Evolutionary conservation across 2,888 invertebrate species (phyloP).

Genomic region (Asteroscopus sphinx): DNA sequence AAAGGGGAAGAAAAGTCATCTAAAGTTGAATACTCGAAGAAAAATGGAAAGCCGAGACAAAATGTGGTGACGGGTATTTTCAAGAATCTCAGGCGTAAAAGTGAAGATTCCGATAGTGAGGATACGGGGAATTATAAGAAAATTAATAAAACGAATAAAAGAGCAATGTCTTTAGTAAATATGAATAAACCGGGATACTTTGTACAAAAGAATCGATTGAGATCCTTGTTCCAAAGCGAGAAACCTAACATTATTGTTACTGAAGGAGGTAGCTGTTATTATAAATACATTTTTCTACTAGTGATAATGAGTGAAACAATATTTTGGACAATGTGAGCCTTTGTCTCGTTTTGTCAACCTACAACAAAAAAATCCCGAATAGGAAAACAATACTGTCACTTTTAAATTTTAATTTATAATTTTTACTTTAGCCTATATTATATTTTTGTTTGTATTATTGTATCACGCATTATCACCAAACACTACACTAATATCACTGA

Average conservation of each 20-base stretch:
- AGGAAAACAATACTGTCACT: neutral
- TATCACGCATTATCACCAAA: slow-evolving; percentile 55
- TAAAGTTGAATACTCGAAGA: slow-evolving; percentile 80
- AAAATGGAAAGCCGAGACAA: slow-evolving; percentile 78
- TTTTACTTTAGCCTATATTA: slow-evolving; percentile 5
- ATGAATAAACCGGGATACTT: slow-evolving; percentile 79
- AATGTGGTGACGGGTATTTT: slow-evolving; percentile 80
- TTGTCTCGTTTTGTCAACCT: neutral
- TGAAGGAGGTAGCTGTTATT: slow-evolving; percentile 85
- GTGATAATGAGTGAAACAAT: slow-evolving; percentile 51
- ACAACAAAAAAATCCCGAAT: too few species aligned
- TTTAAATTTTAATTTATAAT: neutral
- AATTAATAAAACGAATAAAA: slow-evolving; percentile 85
- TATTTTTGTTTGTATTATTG: slow-evolving; percentile 37
- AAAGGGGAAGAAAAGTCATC: slow-evolving; percentile 63
- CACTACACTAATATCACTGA: slow-evolving; percentile 48
- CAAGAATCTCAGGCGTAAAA: slow-evolving; percentile 78
- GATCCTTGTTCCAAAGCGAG: slow-evolving; percentile 85
- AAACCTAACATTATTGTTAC: slow-evolving; percentile 86
- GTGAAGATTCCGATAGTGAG: slow-evolving; percentile 80
- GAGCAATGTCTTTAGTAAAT: slow-evolving; percentile 81
- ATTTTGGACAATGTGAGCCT: slow-evolving; percentile 1
- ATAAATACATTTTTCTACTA: slow-evolving; percentile 20
- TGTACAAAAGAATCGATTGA: slow-evolving; percentile 78
- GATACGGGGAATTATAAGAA: slow-evolving; percentile 85